Evolutionary conservation across 2,797 vertebrate species (phyloP), one percentile per base, ranked within the genome.

Genomic region (Pristis pectinata): DNA sequence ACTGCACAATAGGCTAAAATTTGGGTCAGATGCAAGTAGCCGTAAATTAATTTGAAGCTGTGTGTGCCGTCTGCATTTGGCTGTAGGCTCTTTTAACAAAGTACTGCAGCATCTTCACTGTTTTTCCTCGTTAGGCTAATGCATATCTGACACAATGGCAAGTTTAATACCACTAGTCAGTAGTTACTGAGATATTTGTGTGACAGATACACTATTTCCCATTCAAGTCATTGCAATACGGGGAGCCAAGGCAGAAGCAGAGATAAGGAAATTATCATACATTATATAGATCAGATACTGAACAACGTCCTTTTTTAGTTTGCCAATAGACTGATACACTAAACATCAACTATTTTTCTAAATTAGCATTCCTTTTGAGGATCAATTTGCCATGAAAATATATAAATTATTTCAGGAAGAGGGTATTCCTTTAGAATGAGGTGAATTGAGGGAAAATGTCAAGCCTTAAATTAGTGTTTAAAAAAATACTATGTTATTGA

Each of bases 141-240:
- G 59, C n/a, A 67, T n/a, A 44, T 34, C 70, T 94, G 92, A 94
- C 92, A 76, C 44, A 53, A 76, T 53, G 2, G 67, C 34, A 93
- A 93, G 91, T 93, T 72, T 93, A 93, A 70, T 93, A 67, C 41
- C 70, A 94, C 41, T 17, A 34, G 92, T 93, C 67, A 74, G 44
- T 30, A 74, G 67, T 74, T 53, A 44, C 59, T 93, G 70, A 53
- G 44, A 93, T 76, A 56, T 94, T n/a, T 94, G 92, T 94, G 44
- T 76, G 67, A 94, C 92, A 94, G 92, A 22, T 94, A 76, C 41
- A 94, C 92, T 74, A 94, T 94, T 93, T 94, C 44, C 44, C 92
- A 94, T 30, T 93, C 27, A 34, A 93, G 92, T 53, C 41, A 72
- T 67, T 74, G 92, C 70, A 34, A 72, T 10, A 49, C 27, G 49